Percentiles rank a stretch among this genome's conserved stretches.
Evolutionary conservation across 2,113 vertebrate species (phyloP).

Genomic region (Melanocharis versteri): DNA sequence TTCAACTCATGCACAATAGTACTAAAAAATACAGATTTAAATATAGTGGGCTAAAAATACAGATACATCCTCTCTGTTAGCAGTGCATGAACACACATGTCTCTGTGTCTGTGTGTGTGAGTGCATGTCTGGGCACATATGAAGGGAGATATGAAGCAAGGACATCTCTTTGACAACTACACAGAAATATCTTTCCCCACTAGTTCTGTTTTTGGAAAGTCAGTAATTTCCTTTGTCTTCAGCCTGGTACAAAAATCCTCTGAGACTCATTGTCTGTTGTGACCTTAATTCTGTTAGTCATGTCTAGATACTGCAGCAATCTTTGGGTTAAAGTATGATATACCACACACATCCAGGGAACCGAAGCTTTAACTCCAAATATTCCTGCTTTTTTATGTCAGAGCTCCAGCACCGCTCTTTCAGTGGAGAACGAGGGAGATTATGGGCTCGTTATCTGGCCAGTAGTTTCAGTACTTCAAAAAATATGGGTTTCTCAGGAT

Average conservation of each 20-base stretch:
- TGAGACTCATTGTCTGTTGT: not conserved
- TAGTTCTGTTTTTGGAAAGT: not conserved
- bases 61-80: not conserved
- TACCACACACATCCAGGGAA: not conserved
- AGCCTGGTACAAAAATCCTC: not conserved
- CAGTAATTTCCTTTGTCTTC: not conserved
- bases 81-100: not conserved
- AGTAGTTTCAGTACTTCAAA: not conserved
- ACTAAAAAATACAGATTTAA: not conserved
- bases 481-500: not conserved
- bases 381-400: not conserved
- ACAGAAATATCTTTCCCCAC: not conserved
- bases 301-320: not conserved
- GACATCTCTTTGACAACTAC: not conserved
- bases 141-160: not conserved
- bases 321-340: not conserved
- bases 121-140: not conserved
- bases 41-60: not conserved
- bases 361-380: not conserved
- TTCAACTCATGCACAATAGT: not conserved
- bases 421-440: not conserved
- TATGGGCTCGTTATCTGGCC: not conserved
- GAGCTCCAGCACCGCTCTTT: not conserved
- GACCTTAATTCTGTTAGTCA: constrained; percentile 28
- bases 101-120: not conserved